These are phyloP conservation scores for Clarias platycephalus DNA, from an alignment of 2,797 vertebrate genomes.

Conservation along the genomic window DNA sequence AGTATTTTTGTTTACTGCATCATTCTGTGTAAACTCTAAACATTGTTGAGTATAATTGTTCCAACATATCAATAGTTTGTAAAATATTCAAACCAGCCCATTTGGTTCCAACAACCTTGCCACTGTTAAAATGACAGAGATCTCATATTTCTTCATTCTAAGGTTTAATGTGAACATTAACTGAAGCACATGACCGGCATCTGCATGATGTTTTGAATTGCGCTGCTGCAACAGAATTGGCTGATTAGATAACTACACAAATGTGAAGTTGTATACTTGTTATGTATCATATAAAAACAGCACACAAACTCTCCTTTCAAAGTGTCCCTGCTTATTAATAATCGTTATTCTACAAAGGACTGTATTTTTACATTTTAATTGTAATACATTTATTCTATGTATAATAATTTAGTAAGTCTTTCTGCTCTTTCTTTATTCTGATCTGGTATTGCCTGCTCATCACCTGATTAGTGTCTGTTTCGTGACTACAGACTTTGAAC, in stretches of 20 bases:
- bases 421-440: not conserved
- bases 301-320: not conserved
- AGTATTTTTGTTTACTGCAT: too few relatives aligned
- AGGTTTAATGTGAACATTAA: not conserved
- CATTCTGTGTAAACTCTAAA: too few relatives aligned
- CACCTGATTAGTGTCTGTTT: not conserved
- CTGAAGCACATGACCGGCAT: not conserved
- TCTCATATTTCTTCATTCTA: not conserved
- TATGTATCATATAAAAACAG: not conserved
- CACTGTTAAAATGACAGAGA: not conserved
- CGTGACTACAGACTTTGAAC: not conserved
- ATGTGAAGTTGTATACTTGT: not conserved
- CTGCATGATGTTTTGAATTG: not conserved
- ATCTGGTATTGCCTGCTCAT: not conserved
- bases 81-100: too few relatives aligned
- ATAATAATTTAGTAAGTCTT: not conserved
- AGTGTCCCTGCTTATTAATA: not conserved
- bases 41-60: not conserved
- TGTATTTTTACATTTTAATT: not conserved
- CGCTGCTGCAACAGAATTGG: not conserved
- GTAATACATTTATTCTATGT: not conserved
- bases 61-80: too few relatives aligned
- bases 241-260: not conserved
- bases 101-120: not conserved
- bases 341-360: not conserved